These are phyloP conservation scores for Amblyopsis hoosieri DNA, from an alignment of 2,797 vertebrate genomes.

Conservation along the genomic window DNA sequence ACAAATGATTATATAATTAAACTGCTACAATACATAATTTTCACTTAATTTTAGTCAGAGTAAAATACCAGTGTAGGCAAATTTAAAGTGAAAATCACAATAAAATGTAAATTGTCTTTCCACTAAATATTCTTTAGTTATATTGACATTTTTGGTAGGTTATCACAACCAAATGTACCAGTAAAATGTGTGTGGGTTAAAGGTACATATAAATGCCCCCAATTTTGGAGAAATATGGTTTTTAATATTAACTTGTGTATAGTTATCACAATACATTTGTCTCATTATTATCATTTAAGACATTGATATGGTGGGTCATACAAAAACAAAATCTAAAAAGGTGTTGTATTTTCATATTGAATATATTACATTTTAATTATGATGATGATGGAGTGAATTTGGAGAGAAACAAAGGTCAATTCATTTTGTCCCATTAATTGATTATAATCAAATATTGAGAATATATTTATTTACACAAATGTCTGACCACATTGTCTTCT, in stretches of 20 bases:
- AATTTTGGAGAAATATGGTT: not conserved
- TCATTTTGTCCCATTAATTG: no score
- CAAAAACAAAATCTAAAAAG: no score
- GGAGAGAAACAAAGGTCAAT: constrained; percentile 28
- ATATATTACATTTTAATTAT: constrained; percentile 7
- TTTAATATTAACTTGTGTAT: not conserved
- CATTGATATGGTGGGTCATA: no score
- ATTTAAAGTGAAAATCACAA: no score
- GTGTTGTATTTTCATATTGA: not conserved
- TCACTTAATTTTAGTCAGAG: not conserved
- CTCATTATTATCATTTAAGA: not conserved
- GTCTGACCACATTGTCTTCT: no score
- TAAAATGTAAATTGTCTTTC: no score
- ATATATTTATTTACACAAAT: no score
- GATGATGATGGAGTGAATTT: constrained; percentile 8
- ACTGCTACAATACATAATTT: constrained; percentile 5
- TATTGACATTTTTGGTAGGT: not conserved
- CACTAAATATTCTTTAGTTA: not conserved
- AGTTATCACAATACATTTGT: not conserved
- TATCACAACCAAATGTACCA: not conserved
- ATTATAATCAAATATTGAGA: no score
- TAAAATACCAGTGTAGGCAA: no score
- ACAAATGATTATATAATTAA: not conserved
- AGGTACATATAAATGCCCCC: not conserved
- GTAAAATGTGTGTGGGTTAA: not conserved